Conservation (phyloP, 1,140 invertebrate species). For the Sarcophaga bullata region DNA sequence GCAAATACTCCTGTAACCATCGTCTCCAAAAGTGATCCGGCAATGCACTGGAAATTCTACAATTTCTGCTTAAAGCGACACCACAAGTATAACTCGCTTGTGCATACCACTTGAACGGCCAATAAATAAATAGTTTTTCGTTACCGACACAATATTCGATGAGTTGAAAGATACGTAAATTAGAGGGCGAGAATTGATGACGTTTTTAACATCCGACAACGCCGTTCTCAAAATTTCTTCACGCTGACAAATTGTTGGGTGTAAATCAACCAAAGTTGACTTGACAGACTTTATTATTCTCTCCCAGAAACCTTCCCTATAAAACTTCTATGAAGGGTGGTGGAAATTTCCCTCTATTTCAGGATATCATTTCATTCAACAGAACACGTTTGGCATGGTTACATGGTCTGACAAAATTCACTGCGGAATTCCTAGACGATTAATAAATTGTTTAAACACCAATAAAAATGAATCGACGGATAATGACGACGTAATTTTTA, state of each 20-base stretch:
- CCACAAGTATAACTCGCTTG: background rate
- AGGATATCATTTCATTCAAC: background rate
- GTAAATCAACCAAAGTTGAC: conserved; percentile 9
- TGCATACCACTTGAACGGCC: conserved; percentile 2
- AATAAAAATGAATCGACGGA: conserved; percentile 31
- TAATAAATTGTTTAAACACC: conserved; percentile 8
- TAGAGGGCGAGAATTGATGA: background rate
- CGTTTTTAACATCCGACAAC: background rate
- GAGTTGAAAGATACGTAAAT: conserved; percentile 3
- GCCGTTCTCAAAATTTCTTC: conserved; percentile 11
- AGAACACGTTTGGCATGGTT: conserved; percentile 11
- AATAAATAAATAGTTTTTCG: conserved; percentile 9
- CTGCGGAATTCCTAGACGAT: background rate
- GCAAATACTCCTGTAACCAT: background rate
- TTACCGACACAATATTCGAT: background rate
- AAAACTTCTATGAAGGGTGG: conserved; percentile 49
- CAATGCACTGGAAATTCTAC: background rate
- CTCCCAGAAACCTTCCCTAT: conserved; percentile 52
- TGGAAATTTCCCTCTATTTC: conserved; percentile 48
- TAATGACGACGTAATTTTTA: conserved; percentile 41
- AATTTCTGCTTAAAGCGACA: background rate
- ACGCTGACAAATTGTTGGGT: background rate
- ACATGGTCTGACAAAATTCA: conserved; percentile 6
- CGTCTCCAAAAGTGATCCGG: conserved; percentile 3
- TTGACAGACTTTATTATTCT: conserved; percentile 43